Percentiles rank a stretch among this genome's conserved stretches.
phyloP scores from a whole-genome alignment of 2,888 invertebrate species.

The Therioaphis trifolii region DNA sequence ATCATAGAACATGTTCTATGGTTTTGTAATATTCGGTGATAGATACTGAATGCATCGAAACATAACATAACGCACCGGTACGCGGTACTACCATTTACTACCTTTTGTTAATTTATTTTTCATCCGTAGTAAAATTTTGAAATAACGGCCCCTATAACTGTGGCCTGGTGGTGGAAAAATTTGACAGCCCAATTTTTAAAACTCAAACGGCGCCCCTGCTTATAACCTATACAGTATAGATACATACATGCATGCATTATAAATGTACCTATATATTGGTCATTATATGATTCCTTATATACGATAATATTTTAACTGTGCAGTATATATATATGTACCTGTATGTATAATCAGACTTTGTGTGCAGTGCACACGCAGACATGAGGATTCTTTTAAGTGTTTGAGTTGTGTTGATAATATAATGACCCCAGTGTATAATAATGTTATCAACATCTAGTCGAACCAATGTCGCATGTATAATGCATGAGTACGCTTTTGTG shows the following conservation, averaged over 20 bases:
- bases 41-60: too few species aligned
- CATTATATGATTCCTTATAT: too few species aligned
- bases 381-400: conserved; percentile 1
- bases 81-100: too few species aligned
- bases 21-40: too few species aligned
- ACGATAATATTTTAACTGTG: too few species aligned
- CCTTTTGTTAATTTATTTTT: too few species aligned
- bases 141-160: too few species aligned
- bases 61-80: too few species aligned
- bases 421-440: conserved; percentile 54
- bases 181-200: too few species aligned
- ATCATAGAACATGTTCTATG: too few species aligned
- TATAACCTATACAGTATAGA: neutral
- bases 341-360: neutral
- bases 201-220: neutral
- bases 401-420: conserved; percentile 39
- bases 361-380: neutral
- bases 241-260: neutral
- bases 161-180: too few species aligned
- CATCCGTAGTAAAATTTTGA: too few species aligned
- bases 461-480: conserved; percentile 50
- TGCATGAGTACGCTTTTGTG: conserved; percentile 57
- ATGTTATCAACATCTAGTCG: conserved; percentile 54
- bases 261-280: neutral
- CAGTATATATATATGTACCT: neutral